Base-by-base conservation (phyloP, 2,797 vertebrate genomes). In the Falco columbarius region DNA sequence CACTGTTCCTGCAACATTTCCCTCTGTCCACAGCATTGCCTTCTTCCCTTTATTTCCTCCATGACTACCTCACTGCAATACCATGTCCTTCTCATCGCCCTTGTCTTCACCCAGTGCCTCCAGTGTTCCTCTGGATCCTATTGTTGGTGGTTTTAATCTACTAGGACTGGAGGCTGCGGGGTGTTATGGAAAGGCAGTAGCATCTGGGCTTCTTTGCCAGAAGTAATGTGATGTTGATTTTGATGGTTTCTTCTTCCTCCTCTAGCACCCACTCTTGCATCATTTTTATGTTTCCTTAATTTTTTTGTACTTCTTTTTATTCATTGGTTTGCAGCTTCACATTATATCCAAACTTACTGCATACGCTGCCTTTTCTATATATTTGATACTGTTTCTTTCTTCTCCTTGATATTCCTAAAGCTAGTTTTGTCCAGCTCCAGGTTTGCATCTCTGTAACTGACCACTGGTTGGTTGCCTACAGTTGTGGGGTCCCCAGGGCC, bases 111-210 rank as follows among this genome's bases (percentile, higher is more conserved):
- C 9, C 29, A 26, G 7, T 23, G 19, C 10, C 54, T 75, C 38
- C 19, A 40, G 42, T 74, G 22, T 47, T 83, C 14, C 7, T 76
- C 34, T 74, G 42, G 6, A 16, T 92, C 27, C 13, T 77, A 63
- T n/a, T 44, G 34, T 8, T 47, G 4, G 4, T 51, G 26, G 9
- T 4, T 83, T 92, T 47, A 34, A 13, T 61, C 15, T 55, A 8
- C 21, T 13, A 27, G 12, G 9, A 2, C 7, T 38, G 14, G 5
- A 12, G 5, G 2, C 7, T 49, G 3, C 2, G 12, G 9, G 1
- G 0, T 46, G 3, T 52, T 71, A 29, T 14, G 8, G 30, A 72
- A 55, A 72, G 9, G 22, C 30, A 32, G 26, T 29, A 68, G 3
- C 7, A 71, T 51, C 10, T 34, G 11, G 9, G 9, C 16, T 52